Base-by-base conservation (phyloP, 2,797 vertebrate species). In the Ctenochaetus hawaiiensis region DNA sequence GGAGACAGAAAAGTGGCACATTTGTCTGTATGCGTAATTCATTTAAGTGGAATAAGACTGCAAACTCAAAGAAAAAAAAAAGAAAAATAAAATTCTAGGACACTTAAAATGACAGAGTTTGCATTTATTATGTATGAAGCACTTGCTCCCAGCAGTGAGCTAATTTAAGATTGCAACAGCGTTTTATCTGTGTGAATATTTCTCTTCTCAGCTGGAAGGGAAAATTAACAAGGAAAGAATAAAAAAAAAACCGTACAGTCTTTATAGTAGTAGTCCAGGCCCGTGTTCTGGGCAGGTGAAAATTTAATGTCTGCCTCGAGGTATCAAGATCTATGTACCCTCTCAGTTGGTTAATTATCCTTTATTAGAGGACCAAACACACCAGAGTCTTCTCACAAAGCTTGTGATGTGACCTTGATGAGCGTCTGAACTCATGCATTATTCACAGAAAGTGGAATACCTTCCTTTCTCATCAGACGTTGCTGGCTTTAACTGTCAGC, bases 81-180 rank as follows among this genome's bases (percentile, higher is more conserved):
- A 52, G 72, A 72, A 83, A 90, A 89, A 87, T 82, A 78, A 70
- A 85, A 89, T 91, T 91, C 82, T 90, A 85, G 82, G 84, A 91
- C 86, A 88, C 85, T 92, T 91, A 89, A 91, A 90, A 86, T 87
- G 87, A 88, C 75, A 59, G 84, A 81, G 81, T 82, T 86, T 87
- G 83, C 82, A 89, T 92, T 92, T 77, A 93, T 93, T 91, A 94
- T 95, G 88, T 76, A 94, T 93, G 88, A 91, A 75, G 79, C 75
- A 44, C 81, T 89, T 23, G 43, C 80, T 88, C 59, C 83, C 83
- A 73, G 82, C 72, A 82, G 90, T 20, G 78, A 77, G 77, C 80
- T 90, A 89, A 88, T 92, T 84, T 83, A 82, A 83, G 87, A 85
- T 81, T 85, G 84, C 78, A 90, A 87, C 74, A 74, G 83, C 75